Conservation (phyloP, 2,888 invertebrate genomes). For the Piscicola geometra region DNA sequence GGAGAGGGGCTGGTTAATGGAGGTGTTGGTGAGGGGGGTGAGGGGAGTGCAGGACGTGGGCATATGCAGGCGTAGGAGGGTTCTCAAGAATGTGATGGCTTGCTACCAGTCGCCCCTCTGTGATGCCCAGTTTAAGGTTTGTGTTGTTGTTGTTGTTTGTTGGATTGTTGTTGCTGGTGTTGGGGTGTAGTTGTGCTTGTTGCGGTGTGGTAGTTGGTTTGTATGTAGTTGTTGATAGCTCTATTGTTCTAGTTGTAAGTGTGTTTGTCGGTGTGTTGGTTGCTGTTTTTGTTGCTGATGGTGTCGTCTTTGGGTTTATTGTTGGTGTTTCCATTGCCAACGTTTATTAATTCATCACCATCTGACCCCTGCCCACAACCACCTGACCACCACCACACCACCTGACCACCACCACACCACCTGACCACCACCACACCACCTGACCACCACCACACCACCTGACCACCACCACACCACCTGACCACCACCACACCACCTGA, state of each 20-base stretch:
- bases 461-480: background rate
- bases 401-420: background rate
- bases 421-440: background rate
- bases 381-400: background rate
- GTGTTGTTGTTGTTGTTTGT: background rate
- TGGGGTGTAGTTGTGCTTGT: no score
- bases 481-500: background rate
- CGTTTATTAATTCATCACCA: no score
- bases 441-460: background rate
- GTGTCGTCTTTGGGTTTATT: no score
- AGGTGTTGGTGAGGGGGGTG: constrained; percentile 71
- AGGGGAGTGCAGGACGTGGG: constrained; percentile 71
- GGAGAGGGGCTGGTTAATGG: constrained; percentile 73
- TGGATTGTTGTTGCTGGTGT: background rate
- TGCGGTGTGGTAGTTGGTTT: background rate
- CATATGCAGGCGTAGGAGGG: constrained; percentile 68
- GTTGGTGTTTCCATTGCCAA: no score
- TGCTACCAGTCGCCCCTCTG: constrained; percentile 47
- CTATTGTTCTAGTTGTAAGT: no score
- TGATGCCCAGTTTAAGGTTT: constrained; percentile 39
- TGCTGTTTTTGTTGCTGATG: no score
- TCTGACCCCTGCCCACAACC: no score
- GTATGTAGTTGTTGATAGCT: background rate
- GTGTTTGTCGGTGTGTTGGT: no score
- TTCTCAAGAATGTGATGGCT: constrained; percentile 73